Evolutionary conservation across 2,113 vertebrate genomes (phyloP).

Genomic region (Pagrus major): DNA sequence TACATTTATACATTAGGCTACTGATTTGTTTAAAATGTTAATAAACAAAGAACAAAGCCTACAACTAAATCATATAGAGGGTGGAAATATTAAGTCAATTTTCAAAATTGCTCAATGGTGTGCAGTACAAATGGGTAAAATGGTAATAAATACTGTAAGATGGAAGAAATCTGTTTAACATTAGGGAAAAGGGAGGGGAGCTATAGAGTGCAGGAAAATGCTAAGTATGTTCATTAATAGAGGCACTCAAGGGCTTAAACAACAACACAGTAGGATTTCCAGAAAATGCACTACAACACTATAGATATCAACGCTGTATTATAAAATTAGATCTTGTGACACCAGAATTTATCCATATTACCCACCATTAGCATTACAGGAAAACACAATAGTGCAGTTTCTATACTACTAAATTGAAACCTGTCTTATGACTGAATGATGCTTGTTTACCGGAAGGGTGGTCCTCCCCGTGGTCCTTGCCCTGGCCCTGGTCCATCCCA

Average conservation of each 20-base stretch:
- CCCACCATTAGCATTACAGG: not conserved
- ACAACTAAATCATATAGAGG: not conserved
- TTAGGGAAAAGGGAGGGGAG: not conserved
- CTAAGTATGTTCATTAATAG: not conserved
- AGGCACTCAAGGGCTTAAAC: not conserved
- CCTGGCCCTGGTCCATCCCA: slow-evolving; percentile 93
- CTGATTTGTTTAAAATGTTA: not conserved
- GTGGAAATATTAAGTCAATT: not conserved
- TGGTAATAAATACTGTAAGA: not conserved
- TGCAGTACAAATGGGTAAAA: not conserved
- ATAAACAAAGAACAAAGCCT: not conserved
- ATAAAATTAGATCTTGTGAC: no score
- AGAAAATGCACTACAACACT: not conserved
- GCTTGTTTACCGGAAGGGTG: slow-evolving; percentile 90
- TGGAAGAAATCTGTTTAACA: not conserved
- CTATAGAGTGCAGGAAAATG: not conserved
- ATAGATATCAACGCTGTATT: not conserved
- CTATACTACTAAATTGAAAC: not conserved
- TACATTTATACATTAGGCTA: slow-evolving; percentile 37
- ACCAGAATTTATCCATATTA: not conserved
- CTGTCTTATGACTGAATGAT: not conserved
- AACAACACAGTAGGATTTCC: not conserved
- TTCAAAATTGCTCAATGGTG: not conserved
- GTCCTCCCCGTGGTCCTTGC: slow-evolving; percentile 89
- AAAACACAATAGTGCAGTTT: not conserved